These are phyloP conservation scores for Hippopotamyrus pictus DNA, from an alignment of 2,797 vertebrate genomes.

Conservation along the genomic window DNA sequence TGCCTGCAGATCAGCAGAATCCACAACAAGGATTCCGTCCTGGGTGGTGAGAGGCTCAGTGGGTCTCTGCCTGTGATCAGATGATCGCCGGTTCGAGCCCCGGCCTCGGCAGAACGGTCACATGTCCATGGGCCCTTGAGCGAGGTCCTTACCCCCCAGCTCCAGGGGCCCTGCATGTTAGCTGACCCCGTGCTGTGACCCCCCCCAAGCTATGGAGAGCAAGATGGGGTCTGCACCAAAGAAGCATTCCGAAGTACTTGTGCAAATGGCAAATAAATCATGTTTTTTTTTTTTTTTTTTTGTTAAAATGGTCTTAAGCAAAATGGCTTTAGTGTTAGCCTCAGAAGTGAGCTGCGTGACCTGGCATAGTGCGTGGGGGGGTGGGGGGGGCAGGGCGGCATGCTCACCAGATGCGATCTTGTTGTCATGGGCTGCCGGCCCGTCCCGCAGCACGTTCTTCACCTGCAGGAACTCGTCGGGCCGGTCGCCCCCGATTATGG, in stretches of 20 bases:
- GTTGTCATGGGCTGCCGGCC: constrained; percentile 87
- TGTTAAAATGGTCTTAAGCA: background rate
- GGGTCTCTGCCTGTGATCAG: background rate
- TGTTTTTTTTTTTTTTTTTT: background rate
- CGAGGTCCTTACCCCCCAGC: background rate
- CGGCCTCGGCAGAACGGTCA: background rate
- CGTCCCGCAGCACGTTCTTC: constrained; percentile 89
- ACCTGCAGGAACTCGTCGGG: constrained; percentile 95
- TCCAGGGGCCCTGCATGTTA: background rate
- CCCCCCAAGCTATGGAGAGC: background rate
- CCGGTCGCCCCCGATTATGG: constrained; percentile 92
- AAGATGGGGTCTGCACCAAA: background rate
- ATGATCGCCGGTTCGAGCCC: background rate
- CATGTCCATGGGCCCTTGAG: background rate
- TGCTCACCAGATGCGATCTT: constrained; percentile 84
- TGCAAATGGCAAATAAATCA: background rate
- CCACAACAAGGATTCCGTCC: background rate
- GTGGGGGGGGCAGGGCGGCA: background rate
- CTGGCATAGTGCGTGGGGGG: background rate
- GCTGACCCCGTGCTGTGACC: background rate
- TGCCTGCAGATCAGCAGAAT: background rate
- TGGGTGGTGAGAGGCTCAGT: background rate
- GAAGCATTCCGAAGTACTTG: background rate
- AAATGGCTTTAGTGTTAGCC: background rate
- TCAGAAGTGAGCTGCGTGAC: background rate